Evolutionary conservation across 2,113 vertebrate genomes (phyloP).

Genomic region (Chaetodon trifascialis): DNA sequence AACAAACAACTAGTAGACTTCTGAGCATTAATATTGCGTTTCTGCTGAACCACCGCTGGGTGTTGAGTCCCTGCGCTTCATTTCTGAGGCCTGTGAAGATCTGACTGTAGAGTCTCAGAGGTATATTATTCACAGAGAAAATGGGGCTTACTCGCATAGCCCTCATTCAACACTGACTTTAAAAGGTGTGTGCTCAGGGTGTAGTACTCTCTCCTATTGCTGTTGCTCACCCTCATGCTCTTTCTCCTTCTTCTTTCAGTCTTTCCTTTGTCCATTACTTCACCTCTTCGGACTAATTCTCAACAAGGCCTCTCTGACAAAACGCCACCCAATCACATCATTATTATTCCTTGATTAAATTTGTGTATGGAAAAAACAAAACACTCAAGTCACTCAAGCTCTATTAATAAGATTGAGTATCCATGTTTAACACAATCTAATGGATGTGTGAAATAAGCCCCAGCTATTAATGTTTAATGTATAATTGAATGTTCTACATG

Average conservation of each 20-base stretch:
- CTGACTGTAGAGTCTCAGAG: slow-evolving; percentile 55
- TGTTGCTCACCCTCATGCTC: slow-evolving; percentile 17
- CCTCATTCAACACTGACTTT: slow-evolving; percentile 64
- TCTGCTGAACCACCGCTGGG: slow-evolving; percentile 47
- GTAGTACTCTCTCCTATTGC: slow-evolving; percentile 26
- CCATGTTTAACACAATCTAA: slow-evolving; percentile 77
- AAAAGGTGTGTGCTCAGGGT: slow-evolving; percentile 56
- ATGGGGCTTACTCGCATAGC: slow-evolving; percentile 51
- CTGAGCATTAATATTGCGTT: slow-evolving; percentile 13
- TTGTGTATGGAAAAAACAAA: slow-evolving; percentile 41
- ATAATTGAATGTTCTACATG: slow-evolving; percentile 86
- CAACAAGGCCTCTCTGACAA: slow-evolving; percentile 34
- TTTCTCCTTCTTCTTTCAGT: slow-evolving; percentile 4
- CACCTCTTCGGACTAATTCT: slow-evolving; percentile 21
- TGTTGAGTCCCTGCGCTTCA: slow-evolving; percentile 51
- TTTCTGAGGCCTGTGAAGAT: slow-evolving; percentile 65
- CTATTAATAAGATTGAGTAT: slow-evolving; percentile 83
- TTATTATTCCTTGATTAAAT: slow-evolving; percentile 74
- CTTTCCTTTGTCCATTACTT: slow-evolving; percentile 20
- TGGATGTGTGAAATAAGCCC: slow-evolving; percentile 80
- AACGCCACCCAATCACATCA: slow-evolving; percentile 53
- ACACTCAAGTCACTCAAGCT: slow-evolving; percentile 69
- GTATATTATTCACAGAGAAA: slow-evolving; percentile 72
- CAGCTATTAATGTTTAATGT: slow-evolving; percentile 85
- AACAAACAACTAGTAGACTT: slow-evolving; percentile 56